phyloP scores from a whole-genome alignment of 1,140 invertebrate species.

The Heliconius eleuchia region DNA sequence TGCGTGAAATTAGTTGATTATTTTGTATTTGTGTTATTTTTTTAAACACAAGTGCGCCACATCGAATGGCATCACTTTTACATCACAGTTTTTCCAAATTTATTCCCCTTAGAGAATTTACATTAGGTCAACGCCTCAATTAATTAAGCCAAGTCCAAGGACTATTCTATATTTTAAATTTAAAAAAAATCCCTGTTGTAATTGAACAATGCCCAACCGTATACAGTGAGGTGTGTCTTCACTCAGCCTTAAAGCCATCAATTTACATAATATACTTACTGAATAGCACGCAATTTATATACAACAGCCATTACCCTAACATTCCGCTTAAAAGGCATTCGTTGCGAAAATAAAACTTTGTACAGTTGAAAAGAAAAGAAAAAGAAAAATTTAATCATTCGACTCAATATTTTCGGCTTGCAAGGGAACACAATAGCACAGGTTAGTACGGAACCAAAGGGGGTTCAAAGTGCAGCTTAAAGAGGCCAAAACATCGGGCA shows the following conservation, averaged over 20 bases:
- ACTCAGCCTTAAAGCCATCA: not conserved
- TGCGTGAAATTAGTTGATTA: slow-evolving; percentile 1
- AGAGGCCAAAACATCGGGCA: slow-evolving; percentile 21
- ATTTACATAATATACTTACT: not conserved
- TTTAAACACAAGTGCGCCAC: not conserved
- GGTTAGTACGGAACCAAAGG: slow-evolving; percentile 5
- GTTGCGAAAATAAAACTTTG: slow-evolving; percentile 4
- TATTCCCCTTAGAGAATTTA: too few species aligned
- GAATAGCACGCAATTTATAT: not conserved
- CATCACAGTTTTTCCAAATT: too few species aligned
- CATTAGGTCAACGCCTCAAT: too few species aligned
- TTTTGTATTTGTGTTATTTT: not conserved
- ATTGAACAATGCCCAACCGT: too few species aligned
- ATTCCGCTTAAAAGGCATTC: not conserved
- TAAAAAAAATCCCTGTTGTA: too few species aligned
- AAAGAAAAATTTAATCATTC: slow-evolving; percentile 17
- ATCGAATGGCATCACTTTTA: not conserved
- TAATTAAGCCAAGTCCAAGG: too few species aligned
- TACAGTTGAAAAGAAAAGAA: slow-evolving; percentile 1
- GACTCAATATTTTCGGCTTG: slow-evolving; percentile 16
- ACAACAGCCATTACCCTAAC: not conserved
- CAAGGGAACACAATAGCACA: slow-evolving; percentile 19
- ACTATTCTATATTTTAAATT: too few species aligned
- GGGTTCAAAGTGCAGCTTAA: slow-evolving; percentile 5
- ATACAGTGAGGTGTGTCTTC: not conserved